These are phyloP conservation scores for Plutella xylostella DNA, from an alignment of 2,888 invertebrate genomes.

Conservation along the genomic window DNA sequence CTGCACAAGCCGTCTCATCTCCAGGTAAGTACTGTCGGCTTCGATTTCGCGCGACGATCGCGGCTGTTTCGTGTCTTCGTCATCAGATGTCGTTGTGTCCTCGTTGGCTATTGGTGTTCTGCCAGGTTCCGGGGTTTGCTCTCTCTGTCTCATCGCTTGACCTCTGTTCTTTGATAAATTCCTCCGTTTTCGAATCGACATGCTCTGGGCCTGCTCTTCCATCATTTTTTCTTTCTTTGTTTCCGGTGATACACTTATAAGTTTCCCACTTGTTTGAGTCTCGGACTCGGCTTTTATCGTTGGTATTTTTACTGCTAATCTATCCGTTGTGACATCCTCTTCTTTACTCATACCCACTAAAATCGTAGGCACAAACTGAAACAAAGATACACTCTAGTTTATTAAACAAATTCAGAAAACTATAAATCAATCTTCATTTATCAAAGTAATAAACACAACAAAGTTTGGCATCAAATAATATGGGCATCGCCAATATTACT, in stretches of 20 bases:
- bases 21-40: conserved; percentile 59
- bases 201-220: conserved; percentile 54
- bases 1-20: conserved; percentile 58
- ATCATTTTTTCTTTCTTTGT: conserved; percentile 36
- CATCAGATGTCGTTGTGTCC: conserved; percentile 73
- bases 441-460: conserved; percentile 15
- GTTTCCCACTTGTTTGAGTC: conserved; percentile 38
- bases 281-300: conserved; percentile 43
- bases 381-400: conserved; percentile 19
- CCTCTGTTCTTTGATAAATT: conserved; percentile 70
- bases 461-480: conserved; percentile 41
- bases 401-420: not conserved
- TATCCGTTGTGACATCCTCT: conserved; percentile 25
- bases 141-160: conserved; percentile 54
- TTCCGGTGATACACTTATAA: conserved; percentile 35
- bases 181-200: conserved; percentile 71
- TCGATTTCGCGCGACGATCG: conserved; percentile 51
- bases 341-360: conserved; percentile 45
- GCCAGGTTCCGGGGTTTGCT: conserved; percentile 62
- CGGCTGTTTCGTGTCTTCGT: conserved; percentile 42
- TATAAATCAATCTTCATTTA: not conserved
- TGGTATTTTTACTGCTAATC: conserved; percentile 37
- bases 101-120: conserved; percentile 63
- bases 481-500: conserved; percentile 47
- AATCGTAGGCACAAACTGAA: conserved; percentile 27